Evolutionary conservation across 1,140 invertebrate species (phyloP), one percentile per base, ranked within the genome.

Genomic region (Zeugodacus cucurbitae): DNA sequence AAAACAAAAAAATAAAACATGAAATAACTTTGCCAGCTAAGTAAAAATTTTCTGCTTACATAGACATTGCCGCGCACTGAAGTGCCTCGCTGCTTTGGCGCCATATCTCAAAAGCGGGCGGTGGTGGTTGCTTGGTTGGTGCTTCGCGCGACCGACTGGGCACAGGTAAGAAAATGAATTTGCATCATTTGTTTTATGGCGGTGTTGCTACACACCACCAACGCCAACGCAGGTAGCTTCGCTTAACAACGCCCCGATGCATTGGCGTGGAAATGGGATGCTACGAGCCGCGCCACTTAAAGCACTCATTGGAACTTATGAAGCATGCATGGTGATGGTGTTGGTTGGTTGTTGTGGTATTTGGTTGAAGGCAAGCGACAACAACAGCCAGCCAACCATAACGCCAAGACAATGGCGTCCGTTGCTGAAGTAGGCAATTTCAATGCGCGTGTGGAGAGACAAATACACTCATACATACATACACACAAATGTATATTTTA

Each of bases 161-260:
- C 85, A 48, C 78, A 86, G 88, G 88, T 89, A 87, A n/a, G 90
- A 87, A 90, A 92, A 92, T 90, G 90, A 91, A 92, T 92, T 92
- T 92, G 91, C 91, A 92, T 92, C 91, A 92, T 92, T 92, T 92
- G 91, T 92, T 91, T 92, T 90, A 91, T 70, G 62, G 29, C 54
- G 29, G 11, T 87, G 22, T 37, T 44, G 11, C 44, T 11, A 20
- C 48, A 89, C 88, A 58, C 85, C 48, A 78, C 17, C 22, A 14
- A 7, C 8, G 41, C 41, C 22, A 26, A 4, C 74, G 10, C 0
- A 20, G 20, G 17, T n/a, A 4, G 10, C 37, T 2, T 17, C 20
- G 32, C 34, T 10, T 26, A 48, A 82, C 41, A 82, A 82, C 74
- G 22, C 7, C 10, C 41, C 6, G 4, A 82, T 10, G 74, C 74